Evolutionary conservation across 2,888 invertebrate genomes (phyloP), one percentile per base, ranked within the genome.

Genomic region (Acleris laterana): DNA sequence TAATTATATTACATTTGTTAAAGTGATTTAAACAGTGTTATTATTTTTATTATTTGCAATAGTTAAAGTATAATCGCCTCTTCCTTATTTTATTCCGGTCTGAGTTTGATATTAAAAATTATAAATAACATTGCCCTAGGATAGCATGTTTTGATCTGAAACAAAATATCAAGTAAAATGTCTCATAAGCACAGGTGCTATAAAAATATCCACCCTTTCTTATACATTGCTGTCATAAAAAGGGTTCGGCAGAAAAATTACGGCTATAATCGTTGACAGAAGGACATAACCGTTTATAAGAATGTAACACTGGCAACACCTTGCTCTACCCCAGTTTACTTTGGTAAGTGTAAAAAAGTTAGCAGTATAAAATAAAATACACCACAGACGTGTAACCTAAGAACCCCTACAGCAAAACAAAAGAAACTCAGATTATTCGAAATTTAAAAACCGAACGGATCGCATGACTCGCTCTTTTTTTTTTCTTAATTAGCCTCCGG

Each of bases 401-500:
- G 17, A 49, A 20, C 9, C 4, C 17, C 17, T 20, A 3, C 9
- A 11, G 49, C 13, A 20, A 57, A 46, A 46, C n/a, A 56, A 61
- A 61, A 61, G 7, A 53, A 6, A 38, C 44, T 57, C n/a, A n/a
- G 51, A 55, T n/a, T 46, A 19, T 51, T 51, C 16, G 28, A 9
- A 51, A 50, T 65, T 63, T 57, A 70, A 67, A 66, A 55, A 60
- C 68, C 69, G 38, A 72, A 66, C 69, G 77, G 81, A 81, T 82
- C 77, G 69, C 77, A 76, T 84, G 72, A 78, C 82, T 72, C 77
- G 76, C 74, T 75, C 79, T 77, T 75, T 77, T 78, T 77, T 78
- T 80, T 81, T 76, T 74, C 68, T 73, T 85, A 90, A 90, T 91
- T 90, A 90, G 81, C 77, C 77, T 68, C 74, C 77, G 77, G 78